A percentile compares a stretch with the other conserved stretches of the same genome.
Conservation (phyloP, 2,113 vertebrate genomes). For the Ardeotis arabs region DNA sequence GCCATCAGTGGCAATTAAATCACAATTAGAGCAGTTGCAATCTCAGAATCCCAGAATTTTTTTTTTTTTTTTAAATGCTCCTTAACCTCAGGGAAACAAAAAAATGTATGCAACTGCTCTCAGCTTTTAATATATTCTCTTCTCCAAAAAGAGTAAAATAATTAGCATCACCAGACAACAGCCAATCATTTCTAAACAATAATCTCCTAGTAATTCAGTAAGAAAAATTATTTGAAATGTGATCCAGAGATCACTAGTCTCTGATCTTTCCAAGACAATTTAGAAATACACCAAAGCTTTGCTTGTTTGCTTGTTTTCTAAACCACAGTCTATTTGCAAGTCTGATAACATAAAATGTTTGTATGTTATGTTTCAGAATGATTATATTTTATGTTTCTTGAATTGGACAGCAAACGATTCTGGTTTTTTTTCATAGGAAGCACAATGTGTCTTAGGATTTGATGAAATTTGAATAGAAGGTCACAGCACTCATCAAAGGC, state of each 20-base stretch:
- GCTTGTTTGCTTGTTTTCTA: not conserved
- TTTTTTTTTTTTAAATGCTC: not conserved
- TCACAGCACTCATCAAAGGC: rapidly evolving
- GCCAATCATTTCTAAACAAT: not conserved
- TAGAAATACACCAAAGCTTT: not conserved
- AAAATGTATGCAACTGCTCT: not conserved
- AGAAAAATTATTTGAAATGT: not conserved
- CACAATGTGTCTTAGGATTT: not conserved
- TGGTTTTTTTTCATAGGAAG: not conserved
- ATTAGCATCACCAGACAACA: not conserved
- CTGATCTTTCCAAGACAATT: not conserved
- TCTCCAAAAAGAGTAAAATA: not conserved
- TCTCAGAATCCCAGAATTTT: not conserved
- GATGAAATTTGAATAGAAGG: not conserved
- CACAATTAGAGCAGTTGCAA: not conserved
- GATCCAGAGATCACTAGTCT: not conserved
- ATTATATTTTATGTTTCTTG: not conserved
- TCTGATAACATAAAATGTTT: not conserved
- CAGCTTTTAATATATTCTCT: not conserved
- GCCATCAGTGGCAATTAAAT: not conserved
- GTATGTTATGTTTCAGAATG: not conserved
- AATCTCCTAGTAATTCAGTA: not conserved
- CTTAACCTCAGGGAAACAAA: not conserved
- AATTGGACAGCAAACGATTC: not conserved
- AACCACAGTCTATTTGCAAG: not conserved